Evolutionary conservation across 2,888 invertebrate genomes (phyloP), one percentile per base, ranked within the genome.

Genomic region (Synergus umbraculus): DNA sequence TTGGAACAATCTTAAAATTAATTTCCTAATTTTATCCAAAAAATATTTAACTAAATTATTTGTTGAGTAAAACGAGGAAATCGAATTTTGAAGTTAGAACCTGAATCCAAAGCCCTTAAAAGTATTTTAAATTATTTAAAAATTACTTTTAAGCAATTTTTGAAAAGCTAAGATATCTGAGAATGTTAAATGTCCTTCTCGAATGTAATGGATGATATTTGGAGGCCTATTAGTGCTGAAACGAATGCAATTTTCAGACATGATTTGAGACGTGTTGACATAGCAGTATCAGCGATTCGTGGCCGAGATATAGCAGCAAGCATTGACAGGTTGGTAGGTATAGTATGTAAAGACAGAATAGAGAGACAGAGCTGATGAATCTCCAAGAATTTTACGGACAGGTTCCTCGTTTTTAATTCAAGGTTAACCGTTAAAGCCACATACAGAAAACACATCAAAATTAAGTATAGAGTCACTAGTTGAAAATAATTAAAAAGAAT

Each of bases 291-390:
- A 91, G 91, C 90, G 86, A 88, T 89, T 88, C 86, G 88, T 91
- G 89, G 90, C 91, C 90, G 91, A 92, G 89, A 88, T 91, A 91
- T 89, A 92, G 91, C 91, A 90, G 90, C 90, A 92, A 92, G 91
- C 92, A 91, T 90, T 89, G 87, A 91, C 88, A 90, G 90, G 87
- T 91, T 89, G 87, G 85, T 88, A 89, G 88, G 87, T 88, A 87
- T 76, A 77, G 79, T 87, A 85, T 79, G 80, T 82, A 89, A 83
- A 90, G 89, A 89, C 76, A 89, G 86, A 88, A 76, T 81, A 81
- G 79, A 84, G 79, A 86, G 82, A 73, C 54, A 73, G 73, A 73
- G 73, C 54, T 49, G 73, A 73, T 54, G 73, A 73, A 49, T 73
- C 73, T 73, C n/a, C 73, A 73, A 73, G 73, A 73, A 73, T 54